Evolutionary conservation across 2,888 invertebrate genomes (phyloP), one percentile per base, ranked within the genome.

Genomic region (Athalia circularis): DNA sequence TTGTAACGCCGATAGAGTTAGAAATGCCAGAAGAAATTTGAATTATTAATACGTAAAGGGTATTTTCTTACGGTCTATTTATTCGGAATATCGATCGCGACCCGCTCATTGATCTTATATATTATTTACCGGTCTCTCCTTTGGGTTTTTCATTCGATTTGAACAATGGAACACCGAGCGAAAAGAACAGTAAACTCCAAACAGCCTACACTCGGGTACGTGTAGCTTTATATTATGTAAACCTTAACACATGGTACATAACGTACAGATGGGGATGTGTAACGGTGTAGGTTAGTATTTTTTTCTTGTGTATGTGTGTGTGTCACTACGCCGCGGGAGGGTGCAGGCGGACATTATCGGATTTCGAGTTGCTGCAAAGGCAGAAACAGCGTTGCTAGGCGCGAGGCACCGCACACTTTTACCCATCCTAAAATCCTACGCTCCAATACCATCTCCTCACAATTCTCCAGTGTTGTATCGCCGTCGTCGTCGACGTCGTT

Each of bases 321-420:
- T 45, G 70, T 72, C 43, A 15, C 54, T 68, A 54, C 52, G 67
- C 50, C 47, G 54, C n/a, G 7, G 70, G 5, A 57, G 70, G 29
- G 70, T 29, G 29, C 29, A 29, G 7, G 70, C 70, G 54, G 54
- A 47, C 72, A 72, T 59, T 72, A 72, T 72, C 47, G 72, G 72
- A 72, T 72, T 72, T 72, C 13, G 72, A 57, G 72, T 72, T 54
- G 68, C 54, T 52, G 15, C 43, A 72, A 6, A 47, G 65, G 65
- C n/a, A 13, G 47, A 57, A 59, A 43, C n/a, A 47, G 57, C 57
- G 72, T 72, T 72, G 72, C 72, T 72, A 72, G 72, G 72, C 72
- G 72, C 72, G 57, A 57, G 13, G 47, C 5, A 15, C 13, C 13
- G 8, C 8, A 61, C 61, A 61, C 13, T 59, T 9, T 9, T 8